Conservation (phyloP, 2,113 vertebrate species). For the Lasiurus borealis region DNA sequence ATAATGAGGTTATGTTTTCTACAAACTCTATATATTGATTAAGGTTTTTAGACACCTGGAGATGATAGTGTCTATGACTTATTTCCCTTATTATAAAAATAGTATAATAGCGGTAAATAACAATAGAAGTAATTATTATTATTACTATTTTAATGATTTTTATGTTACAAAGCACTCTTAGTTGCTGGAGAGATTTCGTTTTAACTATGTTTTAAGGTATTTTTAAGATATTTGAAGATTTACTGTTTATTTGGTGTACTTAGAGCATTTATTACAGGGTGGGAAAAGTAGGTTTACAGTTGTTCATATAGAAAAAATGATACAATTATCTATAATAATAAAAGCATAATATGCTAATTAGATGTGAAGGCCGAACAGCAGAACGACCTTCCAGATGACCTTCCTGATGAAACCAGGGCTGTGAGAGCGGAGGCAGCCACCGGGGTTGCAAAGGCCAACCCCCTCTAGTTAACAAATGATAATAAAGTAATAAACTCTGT, state of each 20-base stretch:
- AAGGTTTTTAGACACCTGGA: slow-evolving; percentile 1
- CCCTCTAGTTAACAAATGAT: too few species aligned
- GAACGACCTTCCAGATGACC: too few species aligned
- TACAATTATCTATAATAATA: background rate
- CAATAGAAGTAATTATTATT: slow-evolving; percentile 35
- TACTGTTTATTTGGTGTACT: background rate
- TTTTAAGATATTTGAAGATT: background rate
- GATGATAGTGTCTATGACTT: slow-evolving; percentile 17
- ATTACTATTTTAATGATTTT: slow-evolving; percentile 1
- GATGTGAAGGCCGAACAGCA: too few species aligned
- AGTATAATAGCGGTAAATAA: slow-evolving; percentile 6
- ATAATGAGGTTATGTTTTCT: slow-evolving; percentile 41
- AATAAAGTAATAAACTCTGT: too few species aligned
- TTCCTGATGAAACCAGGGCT: too few species aligned
- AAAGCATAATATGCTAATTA: background rate
- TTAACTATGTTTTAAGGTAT: slow-evolving; percentile 44
- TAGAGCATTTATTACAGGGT: background rate
- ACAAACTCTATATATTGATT: slow-evolving; percentile 61
- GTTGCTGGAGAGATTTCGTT: slow-evolving; percentile 48
- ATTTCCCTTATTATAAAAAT: slow-evolving; percentile 41
- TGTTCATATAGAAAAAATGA: background rate
- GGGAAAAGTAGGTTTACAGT: background rate
- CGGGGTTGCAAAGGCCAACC: too few species aligned
- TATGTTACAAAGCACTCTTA: slow-evolving; percentile 12
- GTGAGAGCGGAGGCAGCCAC: too few species aligned